Evolutionary conservation across 1,140 invertebrate species (phyloP).

Genomic region (Tenebrio molitor): DNA sequence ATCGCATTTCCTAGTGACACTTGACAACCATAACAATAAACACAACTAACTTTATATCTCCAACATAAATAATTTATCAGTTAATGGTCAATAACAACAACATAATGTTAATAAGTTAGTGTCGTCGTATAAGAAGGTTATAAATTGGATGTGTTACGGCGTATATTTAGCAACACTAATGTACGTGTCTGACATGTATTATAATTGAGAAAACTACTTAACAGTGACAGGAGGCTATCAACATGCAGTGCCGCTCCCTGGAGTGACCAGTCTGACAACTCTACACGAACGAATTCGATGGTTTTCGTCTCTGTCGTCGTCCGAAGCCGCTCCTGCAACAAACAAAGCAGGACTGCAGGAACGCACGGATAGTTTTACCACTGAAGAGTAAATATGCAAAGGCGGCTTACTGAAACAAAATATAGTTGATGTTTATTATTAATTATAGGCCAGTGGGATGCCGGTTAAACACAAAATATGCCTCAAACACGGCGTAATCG

Average conservation of each 20-base stretch:
- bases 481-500: conserved; percentile 34
- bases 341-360: conserved; percentile 5
- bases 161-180: conserved; percentile 65
- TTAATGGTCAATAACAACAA: conserved; percentile 60
- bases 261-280: conserved; percentile 49
- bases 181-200: conserved; percentile 64
- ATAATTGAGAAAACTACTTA: conserved; percentile 65
- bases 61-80: conserved; percentile 63
- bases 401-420: conserved; percentile 54
- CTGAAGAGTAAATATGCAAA: conserved; percentile 44
- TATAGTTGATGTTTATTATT: conserved; percentile 49
- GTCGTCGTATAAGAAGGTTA: conserved; percentile 58
- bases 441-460: conserved; percentile 44
- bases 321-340: not conserved
- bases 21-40: conserved; percentile 63
- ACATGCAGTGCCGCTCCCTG: conserved; percentile 61
- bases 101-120: conserved; percentile 61
- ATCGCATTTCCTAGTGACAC: conserved; percentile 59
- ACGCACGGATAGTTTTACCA: conserved; percentile 1
- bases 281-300: conserved; percentile 17
- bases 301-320: not conserved
- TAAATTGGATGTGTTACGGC: conserved; percentile 62
- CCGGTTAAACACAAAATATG: conserved; percentile 49
- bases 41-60: conserved; percentile 59
- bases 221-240: conserved; percentile 63